These are phyloP conservation scores for Sebastes nivosus DNA, from an alignment of 2,797 vertebrate genomes.

Conservation along the genomic window DNA sequence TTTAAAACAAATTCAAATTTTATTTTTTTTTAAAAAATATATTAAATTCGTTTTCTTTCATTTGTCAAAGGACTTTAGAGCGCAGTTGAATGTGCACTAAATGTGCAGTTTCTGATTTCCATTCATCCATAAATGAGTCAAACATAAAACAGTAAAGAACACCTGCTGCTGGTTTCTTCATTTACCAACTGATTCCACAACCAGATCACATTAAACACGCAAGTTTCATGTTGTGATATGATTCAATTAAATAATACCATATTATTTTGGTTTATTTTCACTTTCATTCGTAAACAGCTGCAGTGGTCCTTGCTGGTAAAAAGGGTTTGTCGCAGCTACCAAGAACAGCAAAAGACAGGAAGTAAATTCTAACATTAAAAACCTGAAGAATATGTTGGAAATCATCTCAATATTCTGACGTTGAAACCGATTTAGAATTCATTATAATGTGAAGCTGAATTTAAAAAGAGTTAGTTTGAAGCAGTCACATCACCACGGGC, in stretches of 20 bases:
- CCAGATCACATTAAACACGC: neutral
- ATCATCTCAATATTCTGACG: neutral
- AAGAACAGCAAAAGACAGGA: neutral
- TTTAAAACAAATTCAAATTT: neutral
- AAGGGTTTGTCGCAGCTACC: neutral
- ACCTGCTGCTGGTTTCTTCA: neutral
- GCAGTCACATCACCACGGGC: no score
- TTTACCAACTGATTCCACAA: neutral
- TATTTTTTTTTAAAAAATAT: neutral
- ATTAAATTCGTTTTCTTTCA: neutral
- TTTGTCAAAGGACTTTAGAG: neutral
- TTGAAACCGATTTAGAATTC: neutral
- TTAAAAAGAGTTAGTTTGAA: neutral
- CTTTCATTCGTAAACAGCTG: neutral
- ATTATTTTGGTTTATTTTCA: neutral
- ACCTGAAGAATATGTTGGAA: neutral
- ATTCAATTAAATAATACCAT: neutral
- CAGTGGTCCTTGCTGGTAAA: neutral
- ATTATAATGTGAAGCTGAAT: neutral
- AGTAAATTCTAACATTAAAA: neutral
- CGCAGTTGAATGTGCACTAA: neutral
- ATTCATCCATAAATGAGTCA: neutral
- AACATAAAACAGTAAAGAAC: neutral
- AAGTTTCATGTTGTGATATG: fast-evolving
- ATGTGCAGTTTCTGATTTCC: neutral